Evolutionary conservation across 1,140 invertebrate species (phyloP).

Genomic region (Diorhabda elongata): DNA sequence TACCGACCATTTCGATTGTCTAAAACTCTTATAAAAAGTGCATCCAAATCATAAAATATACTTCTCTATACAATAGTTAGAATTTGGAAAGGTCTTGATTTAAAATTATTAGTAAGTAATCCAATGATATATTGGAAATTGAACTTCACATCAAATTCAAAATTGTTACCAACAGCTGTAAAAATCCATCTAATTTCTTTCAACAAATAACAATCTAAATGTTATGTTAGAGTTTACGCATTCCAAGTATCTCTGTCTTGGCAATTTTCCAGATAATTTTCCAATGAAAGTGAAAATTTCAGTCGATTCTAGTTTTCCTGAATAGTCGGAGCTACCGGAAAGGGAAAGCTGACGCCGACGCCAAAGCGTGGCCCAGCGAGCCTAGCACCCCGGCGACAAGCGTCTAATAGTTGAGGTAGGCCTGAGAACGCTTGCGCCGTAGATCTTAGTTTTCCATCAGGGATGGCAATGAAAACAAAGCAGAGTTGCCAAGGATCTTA

Average conservation of each 20-base stretch:
- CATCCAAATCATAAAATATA: too few relatives aligned
- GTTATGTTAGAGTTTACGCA: too few relatives aligned
- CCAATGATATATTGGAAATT: too few relatives aligned
- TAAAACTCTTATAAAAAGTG: too few relatives aligned
- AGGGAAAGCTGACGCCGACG: slow-evolving; percentile 13
- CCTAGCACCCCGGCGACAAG: slow-evolving; percentile 10
- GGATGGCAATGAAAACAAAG: background rate
- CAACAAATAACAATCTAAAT: too few relatives aligned
- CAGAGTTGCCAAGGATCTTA: background rate
- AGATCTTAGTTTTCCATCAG: background rate
- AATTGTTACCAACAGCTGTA: too few relatives aligned
- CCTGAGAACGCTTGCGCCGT: background rate
- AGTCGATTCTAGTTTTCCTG: background rate
- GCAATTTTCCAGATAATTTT: background rate
- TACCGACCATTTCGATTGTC: too few relatives aligned
- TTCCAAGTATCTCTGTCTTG: background rate
- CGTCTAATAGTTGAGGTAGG: slow-evolving; percentile 15
- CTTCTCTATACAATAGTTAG: too few relatives aligned
- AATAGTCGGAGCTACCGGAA: background rate
- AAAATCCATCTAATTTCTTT: too few relatives aligned
- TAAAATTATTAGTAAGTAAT: too few relatives aligned
- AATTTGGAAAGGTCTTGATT: too few relatives aligned
- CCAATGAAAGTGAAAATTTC: slow-evolving; percentile 11
- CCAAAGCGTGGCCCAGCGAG: background rate
- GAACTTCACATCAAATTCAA: too few relatives aligned